Evolutionary conservation across 2,797 vertebrate genomes (phyloP), one percentile per base, ranked within the genome.

Genomic region (Hypotaenidia philippensis): DNA sequence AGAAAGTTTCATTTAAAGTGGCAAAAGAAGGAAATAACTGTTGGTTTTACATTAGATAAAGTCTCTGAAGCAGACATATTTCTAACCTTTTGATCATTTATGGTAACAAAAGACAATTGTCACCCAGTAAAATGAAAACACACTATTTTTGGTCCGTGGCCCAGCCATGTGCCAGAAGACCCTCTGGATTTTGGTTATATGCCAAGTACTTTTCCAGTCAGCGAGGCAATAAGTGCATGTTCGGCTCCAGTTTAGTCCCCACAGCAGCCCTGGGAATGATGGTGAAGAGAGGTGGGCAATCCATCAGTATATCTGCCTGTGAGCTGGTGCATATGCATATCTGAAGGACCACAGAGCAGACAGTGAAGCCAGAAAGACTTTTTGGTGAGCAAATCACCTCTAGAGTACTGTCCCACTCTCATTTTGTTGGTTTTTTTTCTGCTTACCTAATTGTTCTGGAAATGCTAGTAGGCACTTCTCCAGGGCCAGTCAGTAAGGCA

Each of bases 151-250:
- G 19, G 11, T 18, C 27, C 17, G 8, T 47, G 44, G 14, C n/a
- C 38, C 52, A 81, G 26, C 11, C 18, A 10, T 1, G 14, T 41
- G 21, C 18, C 23, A 44, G 11, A 18, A 17, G 4, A 52, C 5
- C 10, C 8, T 19, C 53, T 55, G 57, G 15, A 16, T 49, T 88
- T 65, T 38, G 25, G 20, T 64, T 44, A 59, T 0, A 0, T 44
- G 32, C 32, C 75, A 61, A 50, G 10, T 4, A 8, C 29, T 72
- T 68, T 65, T 56, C 31, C 9, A 70, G 17, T 56, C 18, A 76
- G 10, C 20, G 32, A 56, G n/a, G 31, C 23, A n/a, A n/a, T 2
- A 57, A 17, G 31, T 49, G 23, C 18, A 44, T 0, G 0, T 22
- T 65, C 36, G 32, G 27, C 59, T 79, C 17, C 49, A 40, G 6